Evolutionary conservation across 2,113 vertebrate genomes (phyloP), one percentile per base, ranked within the genome.

Genomic region (Lasiurus borealis): DNA sequence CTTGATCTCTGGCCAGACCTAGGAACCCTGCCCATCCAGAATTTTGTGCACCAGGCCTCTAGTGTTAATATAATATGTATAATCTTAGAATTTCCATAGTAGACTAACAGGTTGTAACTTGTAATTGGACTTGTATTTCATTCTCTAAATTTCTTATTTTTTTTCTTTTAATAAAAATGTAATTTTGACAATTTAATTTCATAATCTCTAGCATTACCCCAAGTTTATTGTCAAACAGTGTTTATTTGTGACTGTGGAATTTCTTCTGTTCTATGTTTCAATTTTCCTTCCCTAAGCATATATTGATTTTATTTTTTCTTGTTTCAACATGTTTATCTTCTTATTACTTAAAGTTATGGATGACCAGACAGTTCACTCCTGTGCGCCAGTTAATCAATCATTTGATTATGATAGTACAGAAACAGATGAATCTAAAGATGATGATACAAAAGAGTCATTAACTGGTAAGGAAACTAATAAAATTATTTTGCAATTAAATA

Each of bases 341-440:
- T 96, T 95, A 36, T 80, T 85, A 71, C 96, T 89, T 96, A 94
- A 96, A 99, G 99, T 99, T 97, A 99, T 99, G 64, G 99, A 99
- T 86, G 99, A 99, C 94, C 99, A 99, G 98, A 99, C 99, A 81
- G 97, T 98, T 81, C 98, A 99, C 12, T 97, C 98, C 2, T 99
- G 99, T 90, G 99, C 99, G 66, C 97, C 98, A 23, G 98, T 98
- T 68, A 98, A 98, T 69, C 98, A 98, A 2, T 99, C 98, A 11
- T 99, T 91, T 2, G 95, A 99, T 78, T 99, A 99, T 69, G 99
- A 99, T 89, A 98, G 97, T 94, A 99, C 99, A 97, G 99, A 99
- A 97, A 97, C 99, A 95, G 99, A 99, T 23, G 99, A 99, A 85
- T 99, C 98, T 96, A 99, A 99, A 96, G 99, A 99, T 0, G 99